Evolutionary conservation across 1,140 invertebrate species (phyloP), one percentile per base, ranked within the genome.

Genomic region (Drosophila kanapiae): DNA sequence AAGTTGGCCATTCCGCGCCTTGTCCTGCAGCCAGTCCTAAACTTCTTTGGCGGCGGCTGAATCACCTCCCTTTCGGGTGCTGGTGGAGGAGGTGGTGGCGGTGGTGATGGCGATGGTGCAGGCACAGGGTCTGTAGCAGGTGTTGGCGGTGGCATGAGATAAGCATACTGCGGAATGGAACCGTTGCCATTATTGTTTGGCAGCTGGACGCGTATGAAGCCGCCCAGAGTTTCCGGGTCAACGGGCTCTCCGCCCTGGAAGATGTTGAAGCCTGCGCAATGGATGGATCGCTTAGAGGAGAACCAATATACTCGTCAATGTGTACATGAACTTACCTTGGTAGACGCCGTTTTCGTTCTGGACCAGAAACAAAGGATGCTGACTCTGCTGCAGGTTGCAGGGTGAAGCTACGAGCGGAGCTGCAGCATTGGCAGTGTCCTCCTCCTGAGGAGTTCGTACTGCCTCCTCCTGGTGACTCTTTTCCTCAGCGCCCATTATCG

Each of bases 261-360:
- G 8, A 85, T 61, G 38, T 90, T 90, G 18, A 91, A 86, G 11
- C 64, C 85, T 90, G 58, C 10, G 58, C 13, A 57, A 63, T 11
- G 16, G 6, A 6, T 1, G 6, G 4, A 18, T 6, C 14, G 10
- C 13, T 54, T 56, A 45, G 38, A 14, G 2, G n/a, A 14, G 13
- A 31, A 14, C 0, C 11, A 1, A 6, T 14, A 6, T 14, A 37
- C 1, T 14, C 0, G 8, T 3, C 5, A 0, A 18, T 10, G 4
- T 2, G 2, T 42, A 29, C 3, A 9, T 9, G 3, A 38, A 14
- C 60, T 70, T 77, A 92, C 91, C 76, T 67, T 92, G 91, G 51
- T 72, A 85, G 40, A 77, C 75, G 7, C 92, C 92, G 6, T 77
- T 75, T 31, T 87, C 83, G 14, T 91, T 91, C 29, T 81, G 82